Conservation (phyloP, 1,140 invertebrate species). For the Atopsyche davidsoni region DNA sequence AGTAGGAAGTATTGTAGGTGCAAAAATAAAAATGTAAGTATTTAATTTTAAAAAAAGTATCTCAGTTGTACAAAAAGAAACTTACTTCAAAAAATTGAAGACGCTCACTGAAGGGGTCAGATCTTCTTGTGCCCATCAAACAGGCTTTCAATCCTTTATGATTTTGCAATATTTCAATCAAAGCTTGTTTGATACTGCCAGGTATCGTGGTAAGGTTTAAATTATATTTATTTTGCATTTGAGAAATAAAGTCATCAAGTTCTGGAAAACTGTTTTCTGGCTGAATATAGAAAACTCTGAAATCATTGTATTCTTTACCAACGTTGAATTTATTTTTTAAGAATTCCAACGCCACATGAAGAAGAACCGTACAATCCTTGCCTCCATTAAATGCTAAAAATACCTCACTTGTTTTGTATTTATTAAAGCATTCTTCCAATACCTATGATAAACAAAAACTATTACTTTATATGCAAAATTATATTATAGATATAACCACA, state of each 20-base stretch:
- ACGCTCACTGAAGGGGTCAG: slow-evolving; percentile 71
- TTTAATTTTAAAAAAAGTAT: slow-evolving; percentile 11
- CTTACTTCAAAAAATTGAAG: slow-evolving; percentile 64
- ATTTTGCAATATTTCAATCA: slow-evolving; percentile 56
- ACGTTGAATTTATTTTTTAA: slow-evolving; percentile 50
- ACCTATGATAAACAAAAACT: slow-evolving; percentile 37
- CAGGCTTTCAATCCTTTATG: slow-evolving; percentile 70
- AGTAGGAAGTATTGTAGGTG: slow-evolving; percentile 10
- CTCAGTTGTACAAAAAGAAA: slow-evolving; percentile 9
- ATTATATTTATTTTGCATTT: slow-evolving; percentile 65
- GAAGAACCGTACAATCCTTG: slow-evolving; percentile 90
- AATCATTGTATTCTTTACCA: slow-evolving; percentile 33
- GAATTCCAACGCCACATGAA: slow-evolving; percentile 69
- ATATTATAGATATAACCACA: slow-evolving; percentile 1
- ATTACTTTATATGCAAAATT: slow-evolving; percentile 4
- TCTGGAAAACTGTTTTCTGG: slow-evolving; percentile 75
- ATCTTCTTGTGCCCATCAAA: slow-evolving; percentile 81
- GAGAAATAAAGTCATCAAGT: slow-evolving; percentile 76
- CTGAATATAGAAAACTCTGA: slow-evolving; percentile 71
- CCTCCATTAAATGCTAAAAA: slow-evolving; percentile 95
- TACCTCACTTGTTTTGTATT: slow-evolving; percentile 62
- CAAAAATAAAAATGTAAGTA: background rate
- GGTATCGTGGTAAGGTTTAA: slow-evolving; percentile 64
- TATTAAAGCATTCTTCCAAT: slow-evolving; percentile 45
- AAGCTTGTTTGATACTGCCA: slow-evolving; percentile 64